Evolutionary conservation across 2,888 invertebrate species (phyloP), one percentile per base, ranked within the genome.

Genomic region (Dolichomitus sp.): DNA sequence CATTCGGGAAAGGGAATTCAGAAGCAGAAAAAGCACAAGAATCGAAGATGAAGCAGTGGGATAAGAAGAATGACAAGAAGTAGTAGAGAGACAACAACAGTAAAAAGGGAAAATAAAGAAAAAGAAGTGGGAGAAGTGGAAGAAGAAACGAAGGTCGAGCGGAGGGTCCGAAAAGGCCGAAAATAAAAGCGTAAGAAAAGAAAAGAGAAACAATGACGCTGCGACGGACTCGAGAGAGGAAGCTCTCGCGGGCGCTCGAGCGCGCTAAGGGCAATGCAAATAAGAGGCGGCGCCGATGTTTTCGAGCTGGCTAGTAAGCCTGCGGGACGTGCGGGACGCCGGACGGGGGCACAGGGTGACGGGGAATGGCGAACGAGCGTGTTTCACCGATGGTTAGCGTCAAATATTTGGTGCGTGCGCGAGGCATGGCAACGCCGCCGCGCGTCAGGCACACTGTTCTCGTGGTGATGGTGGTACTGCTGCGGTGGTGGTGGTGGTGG

Each of bases 331-430:
- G 37, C 61, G 69, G 40, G 61, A 61, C 45, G 79, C 17, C 68
- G 72, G 37, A 30, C 63, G 63, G 27, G 57, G 33, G 59, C 42
- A 17, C 40, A 42, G 48, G 61, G 69, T 63, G 48, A 52, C 37
- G 73, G 77, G 70, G 82, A 65, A 76, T 45, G 63, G 68, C 86
- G 89, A 91, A 87, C 88, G 85, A 86, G 88, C 88, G 91, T 90
- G 92, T 92, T 92, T 91, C 92, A 90, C 91, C 91, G 92, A 91
- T 92, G 93, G 92, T 92, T 92, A 92, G 91, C 93, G 91, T 93
- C 90, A 92, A 93, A 93, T 93, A 93, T 93, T 93, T 91, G 91
- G 91, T 91, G 91, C 91, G 91, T 91, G 90, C 88, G 86, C 88
- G 75, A 91, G 87, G 91, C 89, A 92, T 90, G 92, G 92, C 92